Conservation (phyloP, 2,888 invertebrate genomes). For the Drosophila merina region DNA sequence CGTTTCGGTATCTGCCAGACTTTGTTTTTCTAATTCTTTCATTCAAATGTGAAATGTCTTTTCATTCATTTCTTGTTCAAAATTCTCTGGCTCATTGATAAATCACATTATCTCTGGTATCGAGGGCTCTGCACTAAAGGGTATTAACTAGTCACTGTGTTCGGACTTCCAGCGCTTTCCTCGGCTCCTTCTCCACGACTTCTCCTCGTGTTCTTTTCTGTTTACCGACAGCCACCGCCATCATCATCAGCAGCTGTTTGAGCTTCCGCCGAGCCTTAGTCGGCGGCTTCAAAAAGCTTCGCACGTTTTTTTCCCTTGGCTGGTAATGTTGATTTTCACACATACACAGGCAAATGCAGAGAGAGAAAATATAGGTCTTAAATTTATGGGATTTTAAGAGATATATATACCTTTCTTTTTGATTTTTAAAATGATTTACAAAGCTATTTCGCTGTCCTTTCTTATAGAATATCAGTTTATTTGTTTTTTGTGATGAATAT, state of each 20-base stretch:
- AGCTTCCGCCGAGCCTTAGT: slow-evolving; percentile 43
- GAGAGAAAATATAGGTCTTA: neutral
- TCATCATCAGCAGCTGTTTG: slow-evolving; percentile 62
- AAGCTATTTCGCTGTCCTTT: too few species aligned
- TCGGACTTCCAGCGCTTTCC: neutral
- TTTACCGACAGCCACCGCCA: slow-evolving; percentile 56
- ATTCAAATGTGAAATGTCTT: neutral
- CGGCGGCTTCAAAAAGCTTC: slow-evolving; percentile 38
- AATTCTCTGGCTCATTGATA: slow-evolving; percentile 5
- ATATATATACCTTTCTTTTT: too few species aligned
- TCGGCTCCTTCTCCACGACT: slow-evolving; percentile 6
- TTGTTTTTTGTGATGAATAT: too few species aligned
- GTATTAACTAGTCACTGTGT: slow-evolving; percentile 25
- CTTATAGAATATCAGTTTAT: too few species aligned
- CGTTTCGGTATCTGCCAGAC: too few species aligned
- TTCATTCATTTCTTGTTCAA: neutral
- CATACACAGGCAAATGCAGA: neutral
- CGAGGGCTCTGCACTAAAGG: slow-evolving; percentile 1
- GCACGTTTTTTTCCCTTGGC: slow-evolving; percentile 16
- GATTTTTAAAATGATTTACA: too few species aligned
- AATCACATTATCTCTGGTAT: slow-evolving; percentile 3
- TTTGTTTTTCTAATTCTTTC: neutral
- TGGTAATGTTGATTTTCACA: slow-evolving; percentile 35
- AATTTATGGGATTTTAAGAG: neutral
- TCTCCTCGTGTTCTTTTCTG: slow-evolving; percentile 41